Conservation (phyloP, 1,140 invertebrate species). For the Mycetomoellerius zeteki region DNA sequence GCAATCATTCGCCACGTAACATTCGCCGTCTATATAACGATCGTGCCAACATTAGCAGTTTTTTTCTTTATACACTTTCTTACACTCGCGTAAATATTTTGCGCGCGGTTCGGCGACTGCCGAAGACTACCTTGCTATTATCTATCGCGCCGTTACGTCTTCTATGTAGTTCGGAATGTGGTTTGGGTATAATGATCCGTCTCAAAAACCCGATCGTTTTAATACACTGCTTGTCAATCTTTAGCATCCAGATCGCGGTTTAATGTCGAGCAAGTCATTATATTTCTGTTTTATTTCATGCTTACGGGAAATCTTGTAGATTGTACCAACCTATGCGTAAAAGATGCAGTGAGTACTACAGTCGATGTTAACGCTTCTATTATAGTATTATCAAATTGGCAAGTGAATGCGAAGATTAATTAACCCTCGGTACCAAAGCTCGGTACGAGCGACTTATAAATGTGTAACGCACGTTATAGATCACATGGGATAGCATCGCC, state of each 20-base stretch:
- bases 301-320: neutral
- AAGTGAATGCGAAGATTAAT: conserved; percentile 20
- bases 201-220: conserved; percentile 58
- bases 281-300: neutral
- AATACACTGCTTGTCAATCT: conserved; percentile 51
- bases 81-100: conserved; percentile 14
- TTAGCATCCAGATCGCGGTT: neutral
- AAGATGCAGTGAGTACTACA: neutral
- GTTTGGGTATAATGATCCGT: conserved; percentile 53
- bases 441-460: neutral
- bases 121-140: conserved; percentile 57
- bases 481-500: neutral
- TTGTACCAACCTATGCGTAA: neutral
- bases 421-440: neutral
- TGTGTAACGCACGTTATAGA: neutral
- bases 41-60: conserved; percentile 6
- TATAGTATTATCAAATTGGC: conserved; percentile 1
- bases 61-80: conserved; percentile 45
- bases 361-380: neutral
- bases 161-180: conserved; percentile 62
- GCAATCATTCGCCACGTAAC: conserved; percentile 37
- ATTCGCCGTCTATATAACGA: conserved; percentile 54
- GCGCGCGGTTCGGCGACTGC: conserved; percentile 22
- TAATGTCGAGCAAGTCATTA: conserved; percentile 10
- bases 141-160: conserved; percentile 69